phyloP scores from a whole-genome alignment of 2,113 vertebrate species.

The Bettongia penicillata region DNA sequence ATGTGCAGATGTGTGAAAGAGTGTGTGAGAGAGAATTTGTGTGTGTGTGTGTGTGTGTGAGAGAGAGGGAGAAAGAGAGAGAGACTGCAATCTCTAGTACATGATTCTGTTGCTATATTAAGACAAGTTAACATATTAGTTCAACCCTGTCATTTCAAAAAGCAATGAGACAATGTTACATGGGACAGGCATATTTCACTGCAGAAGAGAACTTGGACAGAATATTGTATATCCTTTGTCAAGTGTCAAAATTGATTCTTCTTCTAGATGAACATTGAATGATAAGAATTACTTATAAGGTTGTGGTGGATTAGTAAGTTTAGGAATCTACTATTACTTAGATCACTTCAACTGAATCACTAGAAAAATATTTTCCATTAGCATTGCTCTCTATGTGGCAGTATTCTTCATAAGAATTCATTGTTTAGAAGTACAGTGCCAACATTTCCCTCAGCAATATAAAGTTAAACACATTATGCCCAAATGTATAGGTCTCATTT shows the following conservation, averaged over 20 bases:
- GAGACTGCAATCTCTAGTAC: too few species aligned
- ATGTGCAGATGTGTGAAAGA: too few species aligned
- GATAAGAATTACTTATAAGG: neutral
- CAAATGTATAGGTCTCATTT: slow-evolving; percentile 60
- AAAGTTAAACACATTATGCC: slow-evolving; percentile 66
- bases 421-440: slow-evolving; percentile 55
- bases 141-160: too few species aligned
- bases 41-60: too few species aligned
- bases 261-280: neutral
- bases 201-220: too few species aligned
- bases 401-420: neutral
- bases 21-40: too few species aligned
- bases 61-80: too few species aligned
- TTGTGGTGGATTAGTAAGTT: neutral
- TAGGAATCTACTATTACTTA: neutral
- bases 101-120: too few species aligned
- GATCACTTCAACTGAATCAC: neutral
- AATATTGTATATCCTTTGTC: neutral
- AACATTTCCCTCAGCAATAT: slow-evolving; percentile 66
- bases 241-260: neutral
- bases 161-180: too few species aligned
- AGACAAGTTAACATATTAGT: too few species aligned
- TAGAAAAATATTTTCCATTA: slow-evolving; percentile 2
- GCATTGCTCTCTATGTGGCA: too few species aligned
- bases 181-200: too few species aligned